These are phyloP conservation scores for Fistularia commersonii DNA, from an alignment of 2,797 vertebrate species.

Conservation along the genomic window DNA sequence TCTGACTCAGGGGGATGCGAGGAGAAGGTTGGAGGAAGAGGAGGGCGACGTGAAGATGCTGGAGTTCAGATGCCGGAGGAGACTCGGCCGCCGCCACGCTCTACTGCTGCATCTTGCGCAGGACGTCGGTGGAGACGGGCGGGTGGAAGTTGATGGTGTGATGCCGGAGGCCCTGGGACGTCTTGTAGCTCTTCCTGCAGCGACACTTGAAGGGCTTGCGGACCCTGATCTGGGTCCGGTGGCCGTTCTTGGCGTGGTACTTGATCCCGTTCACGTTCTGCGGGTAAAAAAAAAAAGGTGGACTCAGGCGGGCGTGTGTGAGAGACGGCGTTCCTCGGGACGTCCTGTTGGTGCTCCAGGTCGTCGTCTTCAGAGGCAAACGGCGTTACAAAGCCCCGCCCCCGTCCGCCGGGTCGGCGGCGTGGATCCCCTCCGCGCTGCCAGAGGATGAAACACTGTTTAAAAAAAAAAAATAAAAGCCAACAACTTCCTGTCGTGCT, in stretches of 20 bases:
- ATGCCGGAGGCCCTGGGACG: constrained; percentile 97
- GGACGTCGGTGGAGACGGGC: constrained; percentile 90
- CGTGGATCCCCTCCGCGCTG: no score
- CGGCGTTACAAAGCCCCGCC: no score
- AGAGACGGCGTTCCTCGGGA: background rate
- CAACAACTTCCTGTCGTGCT: no score
- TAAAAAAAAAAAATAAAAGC: no score
- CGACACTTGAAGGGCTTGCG: constrained; percentile 98
- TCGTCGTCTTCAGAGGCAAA: no score
- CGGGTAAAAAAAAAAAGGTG: background rate
- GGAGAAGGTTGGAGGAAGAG: constrained; percentile 4
- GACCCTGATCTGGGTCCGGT: constrained; percentile 96
- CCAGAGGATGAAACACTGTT: no score
- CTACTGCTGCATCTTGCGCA: constrained; percentile 97
- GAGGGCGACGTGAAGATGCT: constrained; percentile 72
- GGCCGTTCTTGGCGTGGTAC: constrained; percentile 99
- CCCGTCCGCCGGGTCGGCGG: no score
- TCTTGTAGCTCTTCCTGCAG: constrained; percentile 99
- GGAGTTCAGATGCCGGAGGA: constrained; percentile 62
- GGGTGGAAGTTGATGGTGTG: constrained; percentile 99
- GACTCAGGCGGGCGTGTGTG: background rate
- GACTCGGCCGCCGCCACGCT: constrained; percentile 60
- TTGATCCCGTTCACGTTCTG: constrained; percentile 99
- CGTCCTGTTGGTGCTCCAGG: background rate
- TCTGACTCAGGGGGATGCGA: constrained; percentile 42